Base-by-base conservation (phyloP, 2,113 vertebrate species). In the Ceyx margarethae region DNA sequence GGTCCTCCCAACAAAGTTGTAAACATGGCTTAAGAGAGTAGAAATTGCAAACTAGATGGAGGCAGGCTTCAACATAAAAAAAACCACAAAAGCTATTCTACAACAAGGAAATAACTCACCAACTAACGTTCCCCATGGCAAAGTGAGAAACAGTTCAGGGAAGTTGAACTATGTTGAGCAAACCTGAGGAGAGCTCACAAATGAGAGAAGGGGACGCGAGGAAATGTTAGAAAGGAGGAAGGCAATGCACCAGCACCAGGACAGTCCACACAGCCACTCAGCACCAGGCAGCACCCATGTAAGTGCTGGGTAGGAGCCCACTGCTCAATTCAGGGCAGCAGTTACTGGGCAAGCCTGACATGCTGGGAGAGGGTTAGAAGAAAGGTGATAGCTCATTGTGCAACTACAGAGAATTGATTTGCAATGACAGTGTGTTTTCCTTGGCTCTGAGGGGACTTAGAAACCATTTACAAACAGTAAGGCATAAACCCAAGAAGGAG, bases 391-490 rank as follows among this genome's bases (percentile, higher is more conserved):
- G 33, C n/a, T 88, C 2, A 1, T 51, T 60, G 57, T 45, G 33
- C 60, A 87, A 21, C 72, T 40, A 3, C 8, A 33, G 56, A 21
- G 21, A 37, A 33, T 23, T 48, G 45, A 81, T 82, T 66, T 85
- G 31, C 40, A 48, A 53, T 16, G 61, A 72, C 40, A 19, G 20
- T 45, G 15, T 65, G 57, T 28, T 61, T 84, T 72, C 56, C 45
- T 65, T 72, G 77, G 42, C 69, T 91, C 73, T 54, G 21, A 87
- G 46, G 31, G 13, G 18, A 45, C 42, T 76, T 28, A n/a, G 81
- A 79, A 94, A 85, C 31, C n/a, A 33, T 79, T 89, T 51, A 61
- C 67, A 90, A 94, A 89, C 37, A 73, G 11, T 40, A 80, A 82
- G 33, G 57, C 74, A 26, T 33, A 93, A 11, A 64, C 13, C n/a